Conservation (phyloP, 2,797 vertebrate genomes). For the Muscicapa comitata region DNA sequence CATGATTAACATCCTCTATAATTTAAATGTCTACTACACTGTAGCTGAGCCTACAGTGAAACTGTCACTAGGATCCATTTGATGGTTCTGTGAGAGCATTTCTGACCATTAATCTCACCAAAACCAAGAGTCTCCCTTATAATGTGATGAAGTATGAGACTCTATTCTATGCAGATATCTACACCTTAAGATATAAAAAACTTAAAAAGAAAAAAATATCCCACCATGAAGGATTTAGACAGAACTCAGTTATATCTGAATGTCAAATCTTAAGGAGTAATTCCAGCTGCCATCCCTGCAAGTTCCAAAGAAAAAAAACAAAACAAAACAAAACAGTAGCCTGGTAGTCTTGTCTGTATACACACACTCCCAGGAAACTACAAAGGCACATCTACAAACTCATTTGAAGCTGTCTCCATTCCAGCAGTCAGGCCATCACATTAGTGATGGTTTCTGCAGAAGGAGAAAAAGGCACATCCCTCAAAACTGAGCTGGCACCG, state of each 20-base stretch:
- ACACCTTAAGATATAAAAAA: neutral
- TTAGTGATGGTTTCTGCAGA: neutral
- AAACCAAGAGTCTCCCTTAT: neutral
- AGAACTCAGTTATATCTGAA: neutral
- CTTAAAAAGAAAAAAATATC: neutral
- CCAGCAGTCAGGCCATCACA: neutral
- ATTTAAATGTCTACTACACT: neutral
- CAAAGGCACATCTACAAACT: neutral
- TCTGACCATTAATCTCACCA: neutral
- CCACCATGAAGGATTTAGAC: neutral
- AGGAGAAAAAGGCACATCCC: neutral
- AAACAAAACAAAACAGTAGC: neutral
- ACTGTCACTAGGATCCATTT: neutral
- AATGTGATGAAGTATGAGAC: neutral
- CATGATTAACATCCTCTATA: neutral
- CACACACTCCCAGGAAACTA: neutral
- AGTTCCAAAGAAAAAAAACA: neutral
- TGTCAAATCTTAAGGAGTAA: neutral
- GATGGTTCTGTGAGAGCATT: neutral
- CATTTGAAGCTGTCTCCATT: neutral
- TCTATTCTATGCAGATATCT: neutral
- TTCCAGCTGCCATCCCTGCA: neutral
- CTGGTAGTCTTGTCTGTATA: neutral
- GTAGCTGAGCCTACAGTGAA: neutral
- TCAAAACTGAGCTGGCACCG: fast-evolving